Base-by-base conservation (phyloP, 2,888 invertebrate genomes). In the Sphecodes monilicornis region DNA sequence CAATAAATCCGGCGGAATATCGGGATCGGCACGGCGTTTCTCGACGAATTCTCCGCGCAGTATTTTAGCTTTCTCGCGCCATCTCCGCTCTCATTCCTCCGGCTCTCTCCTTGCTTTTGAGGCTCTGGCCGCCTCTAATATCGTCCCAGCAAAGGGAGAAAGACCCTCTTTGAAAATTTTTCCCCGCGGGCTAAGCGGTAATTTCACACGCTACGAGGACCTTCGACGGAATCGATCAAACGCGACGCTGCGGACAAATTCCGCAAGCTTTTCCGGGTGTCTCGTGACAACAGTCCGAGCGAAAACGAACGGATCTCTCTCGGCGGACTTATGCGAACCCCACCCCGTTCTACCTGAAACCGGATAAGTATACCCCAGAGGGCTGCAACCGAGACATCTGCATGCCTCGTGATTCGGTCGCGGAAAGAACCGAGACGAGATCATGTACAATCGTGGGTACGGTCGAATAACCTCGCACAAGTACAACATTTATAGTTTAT, bases 1-100 rank as follows among this genome's bases (percentile, higher is more conserved):
- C 89, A 88, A 90, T 90, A 90, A 90, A 90, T 90, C 88, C 86
- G 71, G 60, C 78, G 80, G 88, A 90, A 90, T 90, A 90, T 89
- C 84, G 85, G 76, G 29, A 69, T 43, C 76, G 57, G 54, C 54
- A 10, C 78, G 75, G 81, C 74, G 80, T 85, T 85, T 70, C 75
- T 80, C 80, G 57, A 32, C 73, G 71, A 41, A 57, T 69, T 76
- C 68, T 72, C 75, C 43, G 60, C 64, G 79, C 80, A 73, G 85
- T 79, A 82, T 87, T 83, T 80, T 60, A 76, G 69, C 72, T 83
- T 72, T 76, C 79, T 26, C 36, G 54, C 36, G 54, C 29, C 32
- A 26, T 76, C 69, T 76, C 57, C 50, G 29, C n/a, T 32, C n/a
- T 22, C 70, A 41, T 73, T 73, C 41, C 54, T 26, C 36, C 60